phyloP scores from a whole-genome alignment of 1,140 invertebrate genomes.

The Euborellia annulipes region DNA sequence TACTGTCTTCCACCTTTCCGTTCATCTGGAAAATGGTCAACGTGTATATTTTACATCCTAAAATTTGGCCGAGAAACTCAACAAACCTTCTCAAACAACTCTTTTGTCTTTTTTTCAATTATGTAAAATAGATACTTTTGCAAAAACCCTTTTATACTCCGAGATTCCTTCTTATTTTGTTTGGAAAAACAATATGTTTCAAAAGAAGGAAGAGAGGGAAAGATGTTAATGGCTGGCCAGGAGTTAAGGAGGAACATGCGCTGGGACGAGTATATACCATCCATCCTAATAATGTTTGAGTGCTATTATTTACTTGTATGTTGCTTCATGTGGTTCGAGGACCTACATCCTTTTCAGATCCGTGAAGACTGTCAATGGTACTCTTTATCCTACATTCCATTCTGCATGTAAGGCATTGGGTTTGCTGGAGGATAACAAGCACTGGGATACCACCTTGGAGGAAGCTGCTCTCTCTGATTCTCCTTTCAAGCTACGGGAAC shows the following conservation, averaged over 20 bases:
- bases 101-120: constrained; percentile 9
- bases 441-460: no score
- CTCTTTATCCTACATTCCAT: no score
- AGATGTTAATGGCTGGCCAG: constrained; percentile 5
- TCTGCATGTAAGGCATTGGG: no score
- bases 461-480: constrained; percentile 21
- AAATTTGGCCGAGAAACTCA: constrained; percentile 9
- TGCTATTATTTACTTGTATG: no score
- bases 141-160: constrained; percentile 6
- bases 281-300: no score
- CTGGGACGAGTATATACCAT: no score
- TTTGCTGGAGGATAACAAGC: no score
- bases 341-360: no score
- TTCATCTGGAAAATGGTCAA: constrained; percentile 24
- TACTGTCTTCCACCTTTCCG: constrained; percentile 20
- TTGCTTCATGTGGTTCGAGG: no score
- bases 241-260: constrained; percentile 13
- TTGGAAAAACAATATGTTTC: constrained; percentile 10
- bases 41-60: constrained; percentile 15
- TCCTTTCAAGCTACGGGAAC: constrained; percentile 13
- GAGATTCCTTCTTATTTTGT: constrained; percentile 14
- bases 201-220: constrained; percentile 9
- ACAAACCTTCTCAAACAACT: constrained; percentile 2
- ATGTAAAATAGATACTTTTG: constrained; percentile 2
- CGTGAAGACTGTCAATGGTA: no score